Conservation (phyloP, 2,888 invertebrate genomes). For the Liopterus haemorrhoidalis region DNA sequence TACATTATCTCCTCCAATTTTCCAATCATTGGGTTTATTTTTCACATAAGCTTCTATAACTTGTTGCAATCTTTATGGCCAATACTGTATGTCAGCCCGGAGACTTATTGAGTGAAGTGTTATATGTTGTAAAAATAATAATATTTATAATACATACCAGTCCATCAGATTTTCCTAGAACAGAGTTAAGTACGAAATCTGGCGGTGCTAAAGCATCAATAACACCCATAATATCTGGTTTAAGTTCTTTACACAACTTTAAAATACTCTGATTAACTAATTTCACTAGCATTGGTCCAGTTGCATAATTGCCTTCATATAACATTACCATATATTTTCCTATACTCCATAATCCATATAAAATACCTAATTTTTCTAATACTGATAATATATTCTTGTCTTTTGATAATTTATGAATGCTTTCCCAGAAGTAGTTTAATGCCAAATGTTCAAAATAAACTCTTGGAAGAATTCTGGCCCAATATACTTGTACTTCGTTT, state of each 20-base stretch:
- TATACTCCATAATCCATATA: slow-evolving; percentile 54
- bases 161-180: slow-evolving; percentile 79
- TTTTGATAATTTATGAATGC: slow-evolving; percentile 41
- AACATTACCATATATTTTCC: slow-evolving; percentile 57
- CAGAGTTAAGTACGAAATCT: slow-evolving; percentile 83
- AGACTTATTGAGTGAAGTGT: too few species aligned
- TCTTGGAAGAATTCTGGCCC: slow-evolving; percentile 65
- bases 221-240: slow-evolving; percentile 67
- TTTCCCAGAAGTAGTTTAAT: slow-evolving; percentile 49
- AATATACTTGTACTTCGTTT: slow-evolving; percentile 75
- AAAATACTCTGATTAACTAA: slow-evolving; percentile 63
- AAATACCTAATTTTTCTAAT: slow-evolving; percentile 50
- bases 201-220: slow-evolving; percentile 85
- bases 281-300: slow-evolving; percentile 47
- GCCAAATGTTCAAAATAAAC: slow-evolving; percentile 71
- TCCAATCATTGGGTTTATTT: slow-evolving; percentile 47
- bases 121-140: too few species aligned
- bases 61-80: slow-evolving; percentile 49
- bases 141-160: slow-evolving; percentile 50
- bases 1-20: slow-evolving; percentile 54
- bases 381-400: slow-evolving; percentile 40
- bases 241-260: slow-evolving; percentile 62
- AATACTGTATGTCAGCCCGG: too few species aligned
- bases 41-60: slow-evolving; percentile 47
- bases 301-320: slow-evolving; percentile 52